Evolutionary conservation across 2,888 invertebrate species (phyloP), one percentile per base, ranked within the genome.

Genomic region (Cheilosia soror): DNA sequence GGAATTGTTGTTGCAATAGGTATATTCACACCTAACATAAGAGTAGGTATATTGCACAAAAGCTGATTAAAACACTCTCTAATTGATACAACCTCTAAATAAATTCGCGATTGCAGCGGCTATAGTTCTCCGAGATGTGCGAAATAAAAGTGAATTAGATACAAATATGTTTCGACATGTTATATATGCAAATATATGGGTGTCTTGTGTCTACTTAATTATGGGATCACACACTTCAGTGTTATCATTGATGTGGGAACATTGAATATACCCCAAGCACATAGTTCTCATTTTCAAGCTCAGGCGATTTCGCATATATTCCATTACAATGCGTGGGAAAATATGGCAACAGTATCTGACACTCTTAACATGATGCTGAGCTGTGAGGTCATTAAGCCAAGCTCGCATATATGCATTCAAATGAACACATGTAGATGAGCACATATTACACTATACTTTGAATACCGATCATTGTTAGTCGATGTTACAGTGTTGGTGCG

Each of bases 1-100:
- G 25, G 31, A 11, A 42, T 58, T 44, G 20, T 33, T 58, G n/a
- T 53, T 55, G 40, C 33, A 66, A 29, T 13, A 42, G 11, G 11
- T 47, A 1, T 37, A 7, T 20, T 27, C n/a, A n/a, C 15, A 31
- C 13, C 31, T 20, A 40, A 20, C 1, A 6, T 47, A 44, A 7
- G 3, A 0, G 6, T 33, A 13, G 31, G 15, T 9, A 31, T 29
- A 13, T 42, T 31, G 31, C 33, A 33, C 31, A 42, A 44, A 62
- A 63, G 20, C 47, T 20, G 20, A 20, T 20, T 20, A 11, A 9
- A 44, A n/a, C 4, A 37, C n/a, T 44, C n/a, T 44, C 20, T 75
- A 73, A 75, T 75, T 44, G 27, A 40, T 42, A 58, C 72, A 51
- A 58, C 79, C 79, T 79, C 72, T n/a, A 72, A 72, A 63, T 69